Conservation (phyloP, 2,888 invertebrate species). For the Icerya purchasi region DNA sequence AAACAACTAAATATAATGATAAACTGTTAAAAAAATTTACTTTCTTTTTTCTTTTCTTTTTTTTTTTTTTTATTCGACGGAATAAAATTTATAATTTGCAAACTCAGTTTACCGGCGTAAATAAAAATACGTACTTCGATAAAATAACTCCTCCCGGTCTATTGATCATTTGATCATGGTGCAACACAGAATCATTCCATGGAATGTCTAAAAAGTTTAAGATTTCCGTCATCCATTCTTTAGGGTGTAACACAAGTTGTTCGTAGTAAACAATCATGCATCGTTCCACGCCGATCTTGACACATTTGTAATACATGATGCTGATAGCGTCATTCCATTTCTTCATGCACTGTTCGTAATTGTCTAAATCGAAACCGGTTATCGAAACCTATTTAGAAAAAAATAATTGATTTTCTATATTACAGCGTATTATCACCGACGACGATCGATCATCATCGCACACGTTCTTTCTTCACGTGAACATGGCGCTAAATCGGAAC, state of each 20-base stretch:
- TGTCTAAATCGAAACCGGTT: conserved; percentile 82
- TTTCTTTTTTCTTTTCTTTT: too few species aligned
- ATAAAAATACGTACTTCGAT: conserved; percentile 57
- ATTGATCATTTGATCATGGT: conserved; percentile 93
- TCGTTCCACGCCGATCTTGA: conserved; percentile 26
- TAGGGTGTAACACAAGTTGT: conserved; percentile 85
- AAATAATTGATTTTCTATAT: too few species aligned
- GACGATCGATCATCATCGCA: too few species aligned
- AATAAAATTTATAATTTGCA: not conserved
- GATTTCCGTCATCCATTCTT: conserved; percentile 67
- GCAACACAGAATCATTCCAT: conserved; percentile 88
- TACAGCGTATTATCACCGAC: too few species aligned
- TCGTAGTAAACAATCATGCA: conserved; percentile 74
- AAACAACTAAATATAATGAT: not conserved
- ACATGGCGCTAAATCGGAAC: too few species aligned
- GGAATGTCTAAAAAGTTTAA: conserved; percentile 71
- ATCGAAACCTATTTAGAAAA: too few species aligned
- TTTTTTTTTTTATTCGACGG: too few species aligned
- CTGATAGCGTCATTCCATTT: conserved; percentile 95
- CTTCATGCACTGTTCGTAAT: conserved; percentile 79
- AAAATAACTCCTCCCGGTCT: conserved; percentile 82
- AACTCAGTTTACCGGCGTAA: not conserved
- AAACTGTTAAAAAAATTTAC: not conserved
- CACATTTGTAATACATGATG: conserved; percentile 84
- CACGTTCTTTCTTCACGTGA: too few species aligned